These are phyloP conservation scores for Tinea semifulvella DNA, from an alignment of 2,888 invertebrate species.

Conservation along the genomic window DNA sequence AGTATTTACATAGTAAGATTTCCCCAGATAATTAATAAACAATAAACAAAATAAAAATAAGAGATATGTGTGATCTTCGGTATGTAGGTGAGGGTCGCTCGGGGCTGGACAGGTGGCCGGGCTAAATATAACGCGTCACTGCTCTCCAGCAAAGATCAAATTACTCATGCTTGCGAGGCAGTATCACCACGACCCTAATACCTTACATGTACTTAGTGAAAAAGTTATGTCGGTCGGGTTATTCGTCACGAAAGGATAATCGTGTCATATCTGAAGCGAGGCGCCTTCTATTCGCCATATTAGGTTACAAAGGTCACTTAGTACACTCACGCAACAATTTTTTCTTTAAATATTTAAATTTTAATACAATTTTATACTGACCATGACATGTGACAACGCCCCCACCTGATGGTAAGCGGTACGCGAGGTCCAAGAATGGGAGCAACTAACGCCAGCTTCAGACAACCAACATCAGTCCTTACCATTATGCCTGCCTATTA, in stretches of 20 bases:
- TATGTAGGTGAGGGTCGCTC: constrained; percentile 35
- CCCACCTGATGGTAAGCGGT: too few species aligned
- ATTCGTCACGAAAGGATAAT: constrained; percentile 38
- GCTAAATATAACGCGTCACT: constrained; percentile 1
- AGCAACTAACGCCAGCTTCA: too few species aligned
- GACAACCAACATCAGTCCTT: too few species aligned
- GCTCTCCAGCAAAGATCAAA: constrained; percentile 8
- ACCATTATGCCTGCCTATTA: too few species aligned
- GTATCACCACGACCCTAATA: too few species aligned
- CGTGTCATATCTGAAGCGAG: constrained; percentile 43
- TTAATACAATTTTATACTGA: too few species aligned
- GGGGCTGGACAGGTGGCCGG: neutral
- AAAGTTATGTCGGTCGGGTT: constrained; percentile 10
- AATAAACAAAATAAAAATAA: too few species aligned
- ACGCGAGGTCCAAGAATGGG: too few species aligned
- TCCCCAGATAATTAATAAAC: too few species aligned
- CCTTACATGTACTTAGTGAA: too few species aligned
- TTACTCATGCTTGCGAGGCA: neutral
- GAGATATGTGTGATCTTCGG: constrained; percentile 18
- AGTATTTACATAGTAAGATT: too few species aligned
- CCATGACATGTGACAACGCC: too few species aligned
- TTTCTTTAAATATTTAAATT: constrained; percentile 15
- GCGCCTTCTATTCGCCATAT: constrained; percentile 47
- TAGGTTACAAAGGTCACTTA: constrained; percentile 52
- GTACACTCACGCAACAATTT: constrained; percentile 35